Evolutionary conservation across 2,797 vertebrate genomes (phyloP).

Genomic region (Apodemus agrarius): DNA sequence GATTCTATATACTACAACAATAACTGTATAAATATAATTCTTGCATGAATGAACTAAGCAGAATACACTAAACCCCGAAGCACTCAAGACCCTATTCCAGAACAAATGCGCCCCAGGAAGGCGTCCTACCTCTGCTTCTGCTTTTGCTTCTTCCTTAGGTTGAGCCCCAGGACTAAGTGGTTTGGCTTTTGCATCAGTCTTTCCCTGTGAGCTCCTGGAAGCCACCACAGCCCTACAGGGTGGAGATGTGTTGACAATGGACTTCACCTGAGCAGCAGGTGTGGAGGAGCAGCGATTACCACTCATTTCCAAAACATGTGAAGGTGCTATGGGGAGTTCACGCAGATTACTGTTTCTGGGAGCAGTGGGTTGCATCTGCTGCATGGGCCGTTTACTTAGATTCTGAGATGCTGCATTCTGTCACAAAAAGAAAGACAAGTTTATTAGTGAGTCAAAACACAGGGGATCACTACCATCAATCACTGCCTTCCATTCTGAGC

Average conservation of each 20-base stretch:
- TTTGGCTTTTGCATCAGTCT: conserved; percentile 88
- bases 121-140: conserved; percentile 86
- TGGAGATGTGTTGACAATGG: conserved; percentile 83
- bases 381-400: conserved; percentile 88
- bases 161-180: conserved; percentile 77
- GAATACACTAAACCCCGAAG: too few species aligned
- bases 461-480: background rate
- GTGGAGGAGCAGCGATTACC: conserved; percentile 85
- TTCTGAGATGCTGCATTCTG: conserved; percentile 91
- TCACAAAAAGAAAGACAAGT: conserved; percentile 34
- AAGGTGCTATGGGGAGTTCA: conserved; percentile 94
- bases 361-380: conserved; percentile 89
- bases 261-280: conserved; percentile 89
- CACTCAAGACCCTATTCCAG: background rate
- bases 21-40: background rate
- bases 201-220: conserved; percentile 82
- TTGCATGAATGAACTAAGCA: background rate
- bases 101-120: background rate
- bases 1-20: fast-evolving
- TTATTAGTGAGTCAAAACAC: background rate
- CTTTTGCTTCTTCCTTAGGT: conserved; percentile 83
- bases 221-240: conserved; percentile 69
- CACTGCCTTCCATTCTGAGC: background rate
- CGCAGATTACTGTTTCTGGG: conserved; percentile 97
- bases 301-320: conserved; percentile 88